These are phyloP conservation scores for Leptinotarsa lineolata DNA, from an alignment of 1,140 invertebrate species.

Conservation along the genomic window DNA sequence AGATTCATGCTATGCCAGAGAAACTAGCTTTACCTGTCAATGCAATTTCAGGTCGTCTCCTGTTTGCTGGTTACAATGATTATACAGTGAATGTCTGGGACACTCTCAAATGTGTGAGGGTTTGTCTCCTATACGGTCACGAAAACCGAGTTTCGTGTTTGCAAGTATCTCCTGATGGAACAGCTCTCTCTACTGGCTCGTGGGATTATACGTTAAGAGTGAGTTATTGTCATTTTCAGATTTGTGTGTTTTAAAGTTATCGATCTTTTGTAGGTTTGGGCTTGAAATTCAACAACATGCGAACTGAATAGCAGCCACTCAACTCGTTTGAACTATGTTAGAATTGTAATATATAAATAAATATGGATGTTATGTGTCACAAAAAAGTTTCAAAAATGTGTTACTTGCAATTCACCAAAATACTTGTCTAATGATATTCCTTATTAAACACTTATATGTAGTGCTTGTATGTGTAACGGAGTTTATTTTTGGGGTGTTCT, in stretches of 20 bases:
- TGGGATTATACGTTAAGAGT: slow-evolving; percentile 97
- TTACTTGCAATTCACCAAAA: too few species aligned
- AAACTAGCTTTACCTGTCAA: slow-evolving; percentile 57
- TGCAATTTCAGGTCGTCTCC: slow-evolving; percentile 76
- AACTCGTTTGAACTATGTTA: too few species aligned
- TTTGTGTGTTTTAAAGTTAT: background rate
- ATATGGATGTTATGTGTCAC: too few species aligned
- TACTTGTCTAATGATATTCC: too few species aligned
- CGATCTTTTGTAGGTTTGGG: slow-evolving; percentile 7
- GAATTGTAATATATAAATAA: too few species aligned
- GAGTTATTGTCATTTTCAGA: slow-evolving; percentile 30
- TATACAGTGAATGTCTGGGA: slow-evolving; percentile 99
- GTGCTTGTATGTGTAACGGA: too few species aligned
- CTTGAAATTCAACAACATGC: background rate
- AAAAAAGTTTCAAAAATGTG: too few species aligned
- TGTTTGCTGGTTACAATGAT: slow-evolving; percentile 99
- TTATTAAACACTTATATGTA: too few species aligned
- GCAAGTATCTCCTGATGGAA: slow-evolving; percentile 95
- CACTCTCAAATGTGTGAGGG: slow-evolving; percentile 88
- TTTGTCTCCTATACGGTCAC: slow-evolving; percentile 94
- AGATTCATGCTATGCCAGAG: slow-evolving; percentile 81
- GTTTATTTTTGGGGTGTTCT: too few species aligned
- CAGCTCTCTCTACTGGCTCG: slow-evolving; percentile 94
- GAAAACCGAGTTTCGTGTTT: slow-evolving; percentile 97
- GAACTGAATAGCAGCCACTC: too few species aligned